A percentile compares a stretch with the other conserved stretches of the same genome.
Conservation (phyloP, 2,888 invertebrate genomes). For the Sipha maydis region DNA sequence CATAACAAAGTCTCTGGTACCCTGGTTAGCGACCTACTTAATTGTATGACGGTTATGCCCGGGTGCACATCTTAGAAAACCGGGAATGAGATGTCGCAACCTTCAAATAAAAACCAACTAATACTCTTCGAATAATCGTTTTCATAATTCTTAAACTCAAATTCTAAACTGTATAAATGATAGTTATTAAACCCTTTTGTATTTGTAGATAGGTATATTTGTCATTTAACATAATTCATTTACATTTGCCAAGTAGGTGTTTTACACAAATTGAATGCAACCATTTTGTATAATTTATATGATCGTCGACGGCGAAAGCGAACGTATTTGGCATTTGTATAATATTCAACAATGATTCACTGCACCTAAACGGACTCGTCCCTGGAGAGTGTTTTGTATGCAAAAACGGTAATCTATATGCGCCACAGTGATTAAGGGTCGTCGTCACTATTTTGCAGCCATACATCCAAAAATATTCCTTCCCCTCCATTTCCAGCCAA, state of each 20-base stretch:
- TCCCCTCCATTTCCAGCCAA: neutral
- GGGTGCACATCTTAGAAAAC: too few relatives aligned
- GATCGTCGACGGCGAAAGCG: neutral
- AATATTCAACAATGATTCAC: neutral
- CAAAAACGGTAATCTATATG: slow-evolving; percentile 32
- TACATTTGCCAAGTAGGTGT: neutral
- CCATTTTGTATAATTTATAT: neutral
- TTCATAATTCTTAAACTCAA: too few relatives aligned
- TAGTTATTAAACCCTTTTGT: too few relatives aligned
- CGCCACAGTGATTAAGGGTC: slow-evolving; percentile 27
- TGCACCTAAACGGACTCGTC: neutral
- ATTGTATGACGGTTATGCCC: too few relatives aligned
- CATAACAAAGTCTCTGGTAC: too few relatives aligned
- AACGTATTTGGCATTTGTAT: neutral
- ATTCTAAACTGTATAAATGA: too few relatives aligned
- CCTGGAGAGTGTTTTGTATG: slow-evolving; percentile 18
- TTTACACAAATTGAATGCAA: neutral
- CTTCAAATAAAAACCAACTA: too few relatives aligned
- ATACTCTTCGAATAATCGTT: too few relatives aligned
- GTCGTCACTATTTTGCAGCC: neutral
- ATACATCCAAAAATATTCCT: neutral
- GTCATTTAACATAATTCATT: too few relatives aligned
- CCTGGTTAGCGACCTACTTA: too few relatives aligned
- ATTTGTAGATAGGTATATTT: too few relatives aligned
- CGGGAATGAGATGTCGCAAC: too few relatives aligned